Conservation (phyloP, 2,797 vertebrate species). For the Taenioides sp. region DNA sequence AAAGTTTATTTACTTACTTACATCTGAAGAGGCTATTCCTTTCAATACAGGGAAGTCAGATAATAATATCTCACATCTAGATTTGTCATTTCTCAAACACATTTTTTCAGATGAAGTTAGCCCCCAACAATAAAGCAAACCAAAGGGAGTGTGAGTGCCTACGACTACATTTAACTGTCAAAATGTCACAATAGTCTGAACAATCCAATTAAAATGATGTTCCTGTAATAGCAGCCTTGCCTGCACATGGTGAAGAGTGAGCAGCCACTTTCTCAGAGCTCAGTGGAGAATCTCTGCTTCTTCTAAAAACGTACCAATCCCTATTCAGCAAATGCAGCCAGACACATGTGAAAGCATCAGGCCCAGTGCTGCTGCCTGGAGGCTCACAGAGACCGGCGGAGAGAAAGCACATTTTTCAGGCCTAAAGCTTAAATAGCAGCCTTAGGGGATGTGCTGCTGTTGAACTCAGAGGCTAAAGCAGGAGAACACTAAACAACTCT, state of each 20-base stretch:
- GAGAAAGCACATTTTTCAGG: constrained; percentile 57
- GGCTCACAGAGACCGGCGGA: constrained; percentile 45
- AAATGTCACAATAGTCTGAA: constrained; percentile 18
- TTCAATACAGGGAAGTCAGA: not conserved
- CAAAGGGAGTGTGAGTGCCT: constrained; percentile 13
- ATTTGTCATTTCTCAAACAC: not conserved
- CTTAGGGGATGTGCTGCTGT: constrained; percentile 48
- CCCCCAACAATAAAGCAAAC: constrained; percentile 14
- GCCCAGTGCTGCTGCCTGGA: constrained; percentile 44
- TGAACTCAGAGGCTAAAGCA: constrained; percentile 48
- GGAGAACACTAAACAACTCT: constrained; percentile 61
- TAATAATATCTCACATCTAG: not conserved
- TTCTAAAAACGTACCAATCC: constrained; percentile 47
- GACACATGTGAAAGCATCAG: constrained; percentile 43
- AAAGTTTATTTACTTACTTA: no score
- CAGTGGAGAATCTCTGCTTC: constrained; percentile 43
- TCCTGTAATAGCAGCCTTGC: constrained; percentile 23
- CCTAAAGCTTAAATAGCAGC: constrained; percentile 59
- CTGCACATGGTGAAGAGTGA: constrained; percentile 30
- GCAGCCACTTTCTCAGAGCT: constrained; percentile 27
- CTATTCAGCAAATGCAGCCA: constrained; percentile 46
- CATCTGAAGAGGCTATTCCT: no score
- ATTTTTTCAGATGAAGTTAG: not conserved
- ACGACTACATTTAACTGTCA: constrained; percentile 31
- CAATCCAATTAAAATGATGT: constrained; percentile 30